Base-by-base conservation (phyloP, 2,888 invertebrate genomes). In the Agelastica alni region DNA sequence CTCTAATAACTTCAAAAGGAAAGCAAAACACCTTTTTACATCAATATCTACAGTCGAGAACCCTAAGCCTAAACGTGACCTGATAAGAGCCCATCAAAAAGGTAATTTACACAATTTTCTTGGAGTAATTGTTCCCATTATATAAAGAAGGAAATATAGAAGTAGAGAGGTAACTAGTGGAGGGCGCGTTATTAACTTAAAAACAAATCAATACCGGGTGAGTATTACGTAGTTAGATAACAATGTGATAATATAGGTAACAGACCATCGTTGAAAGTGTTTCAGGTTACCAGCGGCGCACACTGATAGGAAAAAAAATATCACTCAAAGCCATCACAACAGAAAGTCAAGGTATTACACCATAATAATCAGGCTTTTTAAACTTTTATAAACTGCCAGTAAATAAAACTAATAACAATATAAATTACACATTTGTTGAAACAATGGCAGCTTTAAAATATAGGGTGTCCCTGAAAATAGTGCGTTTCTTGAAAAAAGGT, bases 161-260 rank as follows among this genome's bases (percentile, higher is more conserved):
- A 20, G 12, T 12, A 10, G 14, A 28, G n/a, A n/a, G n/a, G 17
- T 17, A 28, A 43, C 14, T 16, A 30, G 28, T 43, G 34, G 16
- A 37, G 39, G 22, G 39, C 20, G 20, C 36, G 45, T 41, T 51
- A 37, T 43, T 46, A 53, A 57, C 57, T 53, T 53, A 51, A 51
- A 53, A 53, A 45, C 49, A 36, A 57, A 57, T 57, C 57, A 57
- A 57, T 57, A 57, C 49, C 10, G 31, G 13, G 7, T n/a, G 44
- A 9, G 12, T 39, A 48, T 56, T 52, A 56, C 53, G 49, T 49
- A 48, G 36, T 36, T 46, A 53, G 57, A 57, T 57, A 57, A 57
- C 49, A 42, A 31, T 43, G 49, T 36, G 49, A 57, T 57, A 42
- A 28, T 39, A 39, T 12, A 12, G 18, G 2, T 12, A 13, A 13